phyloP scores from a whole-genome alignment of 2,113 vertebrate genomes.

The western clawed frog (Xenopus tropicalis) region UCB_Xtro_10.0 CM004447.2:31329501-31330000 shows the following conservation, averaged over 20 bases:
- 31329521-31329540: slow-evolving; percentile 87
- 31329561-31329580: slow-evolving; percentile 94
- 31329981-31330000: slow-evolving; percentile 61
- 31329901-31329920: slow-evolving; percentile 91
- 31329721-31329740: slow-evolving; percentile 81
- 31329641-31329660: slow-evolving; percentile 89
- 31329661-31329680: slow-evolving; percentile 83
- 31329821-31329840: slow-evolving; percentile 99
- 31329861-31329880: slow-evolving; percentile 91
- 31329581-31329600: slow-evolving; percentile 86
- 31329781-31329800: slow-evolving; percentile 78
- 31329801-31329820: slow-evolving; percentile 88
- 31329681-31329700: slow-evolving; percentile 95
- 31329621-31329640: slow-evolving; percentile 88
- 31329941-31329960: slow-evolving; percentile 89
- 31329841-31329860: slow-evolving; percentile 98
- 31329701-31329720: slow-evolving; percentile 79
- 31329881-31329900: slow-evolving; percentile 86
- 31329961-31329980: slow-evolving; percentile 67
- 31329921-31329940: slow-evolving; percentile 97
- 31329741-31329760: slow-evolving; percentile 49
- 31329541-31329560: slow-evolving; percentile 97
- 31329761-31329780: slow-evolving; percentile 62
- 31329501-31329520: slow-evolving; percentile 79
- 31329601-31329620: slow-evolving; percentile 77